Evolutionary conservation across 1,140 invertebrate species (phyloP).

Genomic region (Sweltsa coloradensis): DNA sequence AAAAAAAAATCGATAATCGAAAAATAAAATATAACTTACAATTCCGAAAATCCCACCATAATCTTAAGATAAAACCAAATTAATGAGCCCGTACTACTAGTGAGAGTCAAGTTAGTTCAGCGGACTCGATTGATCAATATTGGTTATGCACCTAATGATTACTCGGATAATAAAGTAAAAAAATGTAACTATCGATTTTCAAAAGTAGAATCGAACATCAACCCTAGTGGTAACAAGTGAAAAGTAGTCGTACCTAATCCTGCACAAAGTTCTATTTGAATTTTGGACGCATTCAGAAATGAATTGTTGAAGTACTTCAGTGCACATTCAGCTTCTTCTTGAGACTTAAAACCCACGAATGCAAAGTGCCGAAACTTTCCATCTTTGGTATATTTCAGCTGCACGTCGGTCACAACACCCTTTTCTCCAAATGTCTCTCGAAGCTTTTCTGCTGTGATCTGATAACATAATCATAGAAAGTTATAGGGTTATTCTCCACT

Average conservation of each 20-base stretch:
- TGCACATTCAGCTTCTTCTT: conserved; percentile 63
- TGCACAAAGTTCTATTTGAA: conserved; percentile 64
- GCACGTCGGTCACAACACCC: conserved; percentile 80
- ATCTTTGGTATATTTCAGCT: conserved; percentile 81
- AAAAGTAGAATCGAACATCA: no score
- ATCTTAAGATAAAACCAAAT: no score
- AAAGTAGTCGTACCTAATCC: conserved; percentile 52
- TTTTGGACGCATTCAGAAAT: conserved; percentile 67
- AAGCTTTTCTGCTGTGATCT: conserved; percentile 70
- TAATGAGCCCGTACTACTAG: no score
- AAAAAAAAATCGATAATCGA: no score
- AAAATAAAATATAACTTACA: no score
- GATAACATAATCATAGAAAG: conserved; percentile 26
- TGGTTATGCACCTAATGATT: no score
- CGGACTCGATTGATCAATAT: no score
- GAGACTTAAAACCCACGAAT: conserved; percentile 78
- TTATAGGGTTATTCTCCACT: conserved; percentile 3
- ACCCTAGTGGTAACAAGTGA: no score
- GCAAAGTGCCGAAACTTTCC: conserved; percentile 85
- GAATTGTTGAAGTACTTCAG: conserved; percentile 69
- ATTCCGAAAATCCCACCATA: no score
- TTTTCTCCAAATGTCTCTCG: conserved; percentile 62
- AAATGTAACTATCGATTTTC: no score
- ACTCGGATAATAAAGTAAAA: no score
- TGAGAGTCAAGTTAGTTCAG: no score